Evolutionary conservation across 2,888 invertebrate species (phyloP).

Genomic region (Ceraclea dissimilis): DNA sequence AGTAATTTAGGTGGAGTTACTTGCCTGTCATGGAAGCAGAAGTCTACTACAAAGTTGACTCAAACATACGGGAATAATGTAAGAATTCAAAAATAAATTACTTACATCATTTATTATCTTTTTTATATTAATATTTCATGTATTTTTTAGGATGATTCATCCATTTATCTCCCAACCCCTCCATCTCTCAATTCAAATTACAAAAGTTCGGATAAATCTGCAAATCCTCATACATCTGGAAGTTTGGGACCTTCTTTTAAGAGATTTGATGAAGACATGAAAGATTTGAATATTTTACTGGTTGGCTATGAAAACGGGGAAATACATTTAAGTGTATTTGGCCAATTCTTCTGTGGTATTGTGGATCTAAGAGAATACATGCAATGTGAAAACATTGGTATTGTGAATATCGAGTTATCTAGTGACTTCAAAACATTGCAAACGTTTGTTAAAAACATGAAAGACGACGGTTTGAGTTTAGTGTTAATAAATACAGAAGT

Average conservation of each 20-base stretch:
- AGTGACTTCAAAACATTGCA: conserved; percentile 64
- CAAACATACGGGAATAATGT: conserved; percentile 45
- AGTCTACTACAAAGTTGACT: conserved; percentile 40
- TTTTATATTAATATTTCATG: background rate
- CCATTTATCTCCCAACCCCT: conserved; percentile 50
- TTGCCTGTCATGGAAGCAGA: conserved; percentile 65
- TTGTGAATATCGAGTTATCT: conserved; percentile 60
- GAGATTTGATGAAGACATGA: conserved; percentile 54
- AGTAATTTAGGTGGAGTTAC: conserved; percentile 53
- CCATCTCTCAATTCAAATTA: conserved; percentile 49
- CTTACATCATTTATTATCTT: background rate
- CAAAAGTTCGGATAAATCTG: conserved; percentile 44
- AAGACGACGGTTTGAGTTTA: conserved; percentile 40
- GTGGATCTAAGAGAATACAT: conserved; percentile 53
- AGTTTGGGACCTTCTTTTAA: background rate
- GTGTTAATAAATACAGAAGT: conserved; percentile 52
- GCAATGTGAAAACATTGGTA: conserved; percentile 49
- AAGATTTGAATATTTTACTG: conserved; percentile 65
- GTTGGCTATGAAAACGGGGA: conserved; percentile 70
- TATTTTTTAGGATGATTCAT: conserved; percentile 42
- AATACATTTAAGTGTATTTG: conserved; percentile 72
- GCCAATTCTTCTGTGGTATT: conserved; percentile 72
- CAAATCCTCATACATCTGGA: conserved; percentile 35
- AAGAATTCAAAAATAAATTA: conserved; percentile 29
- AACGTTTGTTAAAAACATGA: conserved; percentile 51